phyloP scores from a whole-genome alignment of 2,113 vertebrate genomes.

The Actenoides lindsayi region DNA sequence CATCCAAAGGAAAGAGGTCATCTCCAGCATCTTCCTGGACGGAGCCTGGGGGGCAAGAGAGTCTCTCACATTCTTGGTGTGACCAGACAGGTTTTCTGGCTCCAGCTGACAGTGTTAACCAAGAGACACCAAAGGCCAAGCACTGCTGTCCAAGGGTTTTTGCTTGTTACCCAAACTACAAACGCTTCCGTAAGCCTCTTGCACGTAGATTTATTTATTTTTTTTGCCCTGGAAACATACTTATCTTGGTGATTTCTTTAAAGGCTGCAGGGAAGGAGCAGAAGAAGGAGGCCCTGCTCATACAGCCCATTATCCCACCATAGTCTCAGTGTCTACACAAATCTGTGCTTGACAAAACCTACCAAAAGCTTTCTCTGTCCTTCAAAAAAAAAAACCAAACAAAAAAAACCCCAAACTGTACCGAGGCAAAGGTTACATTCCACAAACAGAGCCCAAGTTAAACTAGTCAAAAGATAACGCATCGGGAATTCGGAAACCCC shows the following conservation, averaged over 20 bases:
- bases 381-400: not conserved
- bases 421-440: not conserved
- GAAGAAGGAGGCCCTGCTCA: not conserved
- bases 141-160: not conserved
- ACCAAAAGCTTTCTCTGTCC: not conserved
- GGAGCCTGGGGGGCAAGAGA: not conserved
- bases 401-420: not conserved
- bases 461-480: not conserved
- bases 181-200: not conserved
- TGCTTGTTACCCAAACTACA: not conserved
- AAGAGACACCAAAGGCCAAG: not conserved
- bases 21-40: not conserved
- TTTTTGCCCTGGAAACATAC: not conserved
- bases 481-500: not conserved
- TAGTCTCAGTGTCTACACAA: not conserved
- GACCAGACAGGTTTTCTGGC: not conserved
- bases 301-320: not conserved
- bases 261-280: not conserved
- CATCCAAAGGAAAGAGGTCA: not conserved
- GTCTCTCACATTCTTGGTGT: not conserved
- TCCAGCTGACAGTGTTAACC: not conserved
- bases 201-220: not conserved
- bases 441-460: rapidly evolving
- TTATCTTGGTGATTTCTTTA: not conserved
- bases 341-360: not conserved